A percentile compares a stretch with the other conserved stretches of the same genome.
These are phyloP conservation scores for Octopus sinensis DNA, from an alignment of 1,140 invertebrate genomes.

Conservation along the genomic window DNA sequence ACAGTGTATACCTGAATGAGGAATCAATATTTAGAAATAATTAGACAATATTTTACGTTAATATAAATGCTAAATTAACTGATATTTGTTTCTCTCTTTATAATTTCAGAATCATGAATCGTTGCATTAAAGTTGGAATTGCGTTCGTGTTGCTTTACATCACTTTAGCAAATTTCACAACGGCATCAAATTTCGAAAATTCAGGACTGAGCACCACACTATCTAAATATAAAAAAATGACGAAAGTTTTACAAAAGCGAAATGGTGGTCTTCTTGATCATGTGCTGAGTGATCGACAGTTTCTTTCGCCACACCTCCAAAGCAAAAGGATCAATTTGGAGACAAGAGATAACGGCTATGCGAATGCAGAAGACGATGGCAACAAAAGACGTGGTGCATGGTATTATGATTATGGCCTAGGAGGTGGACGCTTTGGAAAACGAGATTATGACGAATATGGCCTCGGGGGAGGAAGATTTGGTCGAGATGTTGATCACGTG, in stretches of 20 bases:
- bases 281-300: not conserved
- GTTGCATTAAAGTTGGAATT: not conserved
- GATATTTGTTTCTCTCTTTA: not conserved
- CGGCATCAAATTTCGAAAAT: not conserved
- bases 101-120: conserved; percentile 6
- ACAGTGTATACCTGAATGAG: no score
- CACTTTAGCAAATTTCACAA: not conserved
- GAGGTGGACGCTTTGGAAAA: conserved; percentile 51
- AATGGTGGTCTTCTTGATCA: not conserved
- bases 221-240: not conserved
- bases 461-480: conserved; percentile 43
- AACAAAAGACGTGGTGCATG: conserved; percentile 46
- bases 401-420: conserved; percentile 50
- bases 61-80: no score
- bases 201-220: not conserved
- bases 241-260: not conserved
- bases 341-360: not conserved
- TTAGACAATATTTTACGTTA: no score
- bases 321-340: not conserved
- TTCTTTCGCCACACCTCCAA: not conserved
- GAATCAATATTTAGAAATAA: no score
- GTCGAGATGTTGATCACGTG: conserved; percentile 46
- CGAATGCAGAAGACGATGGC: conserved; percentile 15
- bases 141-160: not conserved
- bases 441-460: conserved; percentile 43